Base-by-base conservation (phyloP, 2,113 vertebrate genomes). In the Lamprologus ornatipinnis region DNA sequence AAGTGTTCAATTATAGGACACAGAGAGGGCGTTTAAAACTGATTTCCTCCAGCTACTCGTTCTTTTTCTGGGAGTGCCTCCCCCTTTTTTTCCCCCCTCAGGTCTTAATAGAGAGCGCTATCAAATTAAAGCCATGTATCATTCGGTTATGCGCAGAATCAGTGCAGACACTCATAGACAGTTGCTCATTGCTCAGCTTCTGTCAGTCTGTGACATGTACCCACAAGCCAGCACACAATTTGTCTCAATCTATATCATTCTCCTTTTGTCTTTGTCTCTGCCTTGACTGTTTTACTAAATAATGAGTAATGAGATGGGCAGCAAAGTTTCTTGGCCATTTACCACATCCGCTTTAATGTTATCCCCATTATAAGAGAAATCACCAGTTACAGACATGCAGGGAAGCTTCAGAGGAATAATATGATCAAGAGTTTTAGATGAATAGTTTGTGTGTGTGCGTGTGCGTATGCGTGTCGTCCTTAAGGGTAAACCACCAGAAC, bases 1-100 rank as follows among this genome's bases (percentile, higher is more conserved):
- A 96, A 95, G 94, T 95, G 94, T 94, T 95, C 94, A 95, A 94
- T 96, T 96, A 95, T 90, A 83, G 85, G 91, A 93, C 90, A 92
- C 88, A 86, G 90, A 85, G 82, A 88, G 79, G 90, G 85, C 60
- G 82, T 90, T 92, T 83, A 90, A 93, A 92, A 87, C 79, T 8
- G 75, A 89, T 85, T 84, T 88, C 89, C 91, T 93, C 81, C 82
- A 84, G 90, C 88, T 49, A 83, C 54, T 88, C 53, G 13, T 86
- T 91, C 47, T 90, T 91, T 93, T 90, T 89, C 78, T 80, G 83
- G 81, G 88, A 89, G 80, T 58, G 80, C 83, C 83, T 54, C 70
- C 73, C 73, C 51, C 86, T 53, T 85, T 54, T 58, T 15, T 13
- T 40, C 1, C 4, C 28, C 4, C 28, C 81, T 86, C 86, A 54